Evolutionary conservation across 2,888 invertebrate genomes (phyloP), one percentile per base, ranked within the genome.

Genomic region (Orthonevra nobilis): DNA sequence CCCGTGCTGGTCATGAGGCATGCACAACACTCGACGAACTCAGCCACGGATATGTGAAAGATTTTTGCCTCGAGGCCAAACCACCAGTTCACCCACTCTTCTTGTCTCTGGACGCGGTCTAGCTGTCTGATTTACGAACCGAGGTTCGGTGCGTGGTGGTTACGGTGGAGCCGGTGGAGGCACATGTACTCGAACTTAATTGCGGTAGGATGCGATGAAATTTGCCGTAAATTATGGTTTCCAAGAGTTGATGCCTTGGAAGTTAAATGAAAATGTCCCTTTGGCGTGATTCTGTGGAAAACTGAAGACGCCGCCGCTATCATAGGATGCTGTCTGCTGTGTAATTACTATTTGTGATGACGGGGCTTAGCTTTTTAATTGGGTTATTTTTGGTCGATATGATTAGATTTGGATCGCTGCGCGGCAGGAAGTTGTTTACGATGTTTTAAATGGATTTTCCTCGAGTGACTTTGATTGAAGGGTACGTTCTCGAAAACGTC

Each of bases 221-320:
- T 79, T 73, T 79, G 54, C 68, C 75, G 75, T 81, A 81, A 81
- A 70, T 81, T 75, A 75, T 75, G 60, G 66, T 81, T 75, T 75
- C 70, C 75, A 70, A 75, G 81, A 70, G 44, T 75, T 64, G 72
- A 72, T 81, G 63, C 63, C n/a, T 64, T 52, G 60, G 58, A 48
- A 54, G 75, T 75, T 64, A 75, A 81, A 81, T 70, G 74, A 61
- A 75, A 81, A 75, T 75, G 70, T 81, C 79, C 66, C 68, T 72
- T 61, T 19, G 30, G 28, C 10, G 34, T 17, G 36, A 5, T 6
- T 34, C 23, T 0, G 3, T n/a, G 20, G 15, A 36, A n/a, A n/a
- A n/a, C n/a, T n/a, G n/a, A n/a, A n/a, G n/a, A n/a, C 15, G 58
- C 23, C 26, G 17, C 12, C 32, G 42, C 19, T 54, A 32, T 38